Base-by-base conservation (phyloP, 2,888 invertebrate species). In the Drosophila stalkeri region DNA sequence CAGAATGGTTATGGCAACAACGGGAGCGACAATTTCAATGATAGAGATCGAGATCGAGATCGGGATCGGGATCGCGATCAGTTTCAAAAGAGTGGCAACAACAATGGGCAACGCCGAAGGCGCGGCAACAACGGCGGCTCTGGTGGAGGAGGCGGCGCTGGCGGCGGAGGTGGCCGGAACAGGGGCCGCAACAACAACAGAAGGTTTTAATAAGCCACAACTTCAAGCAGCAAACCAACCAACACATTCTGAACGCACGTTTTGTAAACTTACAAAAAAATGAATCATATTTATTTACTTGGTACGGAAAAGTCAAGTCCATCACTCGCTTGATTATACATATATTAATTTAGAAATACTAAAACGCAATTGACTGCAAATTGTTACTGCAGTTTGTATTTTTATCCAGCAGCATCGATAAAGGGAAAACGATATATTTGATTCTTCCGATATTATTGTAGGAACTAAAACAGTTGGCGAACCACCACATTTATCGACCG, bases 141-240 rank as follows among this genome's bases (percentile, higher is more conserved):
- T 3, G 63, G 80, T 4, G 81, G 90, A 2, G 80, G 80, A 16
- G 75, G 81, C 3, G 64, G 64, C 1, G 69, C 62, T n/a, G 67
- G 63, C 3, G 55, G 74, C 12, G 65, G 69, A 1, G 27, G 55
- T 27, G 64, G 67, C 6, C 74, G 86, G 18, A 87, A 72, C 60
- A 75, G 86, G 0, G 82, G 82, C 16, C 92, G 91, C 9, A 88
- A 89, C 59, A 90, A 84, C 57, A 92, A 86, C 71, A 79, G 92
- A 61, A 89, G 91, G 18, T 91, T 90, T 66, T 91, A 88, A 64
- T 57, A n/a, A n/a, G 41, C 12, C 16, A 47, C 31, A 54, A 56
- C n/a, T 47, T 52, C n/a, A 52, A 12, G 31, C 16, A 27, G 8
- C 51, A 64, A 52, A 37, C 27, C 55, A 14, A 43, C n/a, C 49